phyloP scores from a whole-genome alignment of 2,113 vertebrate species.

The Nyctibius bracteatus region DNA sequence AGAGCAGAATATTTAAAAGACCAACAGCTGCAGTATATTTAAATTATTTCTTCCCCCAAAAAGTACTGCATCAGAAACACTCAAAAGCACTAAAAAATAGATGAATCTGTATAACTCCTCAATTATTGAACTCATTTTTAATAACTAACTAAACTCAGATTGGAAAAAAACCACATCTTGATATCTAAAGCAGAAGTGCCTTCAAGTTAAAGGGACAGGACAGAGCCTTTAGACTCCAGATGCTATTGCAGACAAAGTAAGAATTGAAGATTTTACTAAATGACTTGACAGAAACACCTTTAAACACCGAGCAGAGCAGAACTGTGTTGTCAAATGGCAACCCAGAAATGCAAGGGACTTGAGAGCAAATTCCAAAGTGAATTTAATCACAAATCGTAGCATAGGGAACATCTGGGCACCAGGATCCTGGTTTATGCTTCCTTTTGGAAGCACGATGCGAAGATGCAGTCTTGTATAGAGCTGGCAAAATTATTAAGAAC shows the following conservation, averaged over 20 bases:
- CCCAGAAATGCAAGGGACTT: background rate
- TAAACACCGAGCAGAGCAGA: background rate
- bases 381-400: background rate
- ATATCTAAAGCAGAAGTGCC: slow-evolving; percentile 12
- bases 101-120: slow-evolving; percentile 39
- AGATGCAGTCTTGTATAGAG: background rate
- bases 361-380: background rate
- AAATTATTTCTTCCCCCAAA: background rate
- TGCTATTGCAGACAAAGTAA: background rate
- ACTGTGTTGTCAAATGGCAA: background rate
- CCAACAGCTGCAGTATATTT: background rate
- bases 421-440: background rate
- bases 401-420: background rate
- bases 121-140: slow-evolving; percentile 58
- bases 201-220: background rate
- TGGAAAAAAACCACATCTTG: background rate
- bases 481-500: background rate
- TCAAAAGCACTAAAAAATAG: slow-evolving; percentile 55
- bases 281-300: background rate
- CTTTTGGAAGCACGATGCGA: background rate
- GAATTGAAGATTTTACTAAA: background rate
- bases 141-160: slow-evolving; percentile 36
- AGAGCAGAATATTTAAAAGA: background rate
- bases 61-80: background rate
- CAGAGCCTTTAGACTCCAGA: background rate